These are phyloP conservation scores for Spisula subtruncata DNA, from an alignment of 2,888 invertebrate genomes.

Conservation along the genomic window DNA sequence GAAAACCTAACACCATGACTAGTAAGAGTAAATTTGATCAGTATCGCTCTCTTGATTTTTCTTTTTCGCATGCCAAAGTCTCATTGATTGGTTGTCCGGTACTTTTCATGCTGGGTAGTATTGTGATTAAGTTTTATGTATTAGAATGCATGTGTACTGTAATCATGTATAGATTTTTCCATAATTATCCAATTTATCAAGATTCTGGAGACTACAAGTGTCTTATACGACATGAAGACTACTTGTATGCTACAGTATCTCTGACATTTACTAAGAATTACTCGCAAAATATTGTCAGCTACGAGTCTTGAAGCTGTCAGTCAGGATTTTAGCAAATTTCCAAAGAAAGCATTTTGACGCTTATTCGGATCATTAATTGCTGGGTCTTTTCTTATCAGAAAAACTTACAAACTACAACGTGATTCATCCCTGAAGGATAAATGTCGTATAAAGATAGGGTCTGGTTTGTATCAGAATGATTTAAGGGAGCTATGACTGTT, in stretches of 20 bases:
- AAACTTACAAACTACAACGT: background rate
- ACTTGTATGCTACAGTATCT: conserved; percentile 18
- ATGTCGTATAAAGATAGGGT: background rate
- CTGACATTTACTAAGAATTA: conserved; percentile 26
- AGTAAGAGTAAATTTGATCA: conserved; percentile 10
- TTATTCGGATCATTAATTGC: conserved; percentile 11
- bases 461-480: background rate
- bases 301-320: conserved; percentile 31
- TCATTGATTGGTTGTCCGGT: conserved; percentile 22
- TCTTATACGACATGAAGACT: background rate
- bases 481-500: background rate
- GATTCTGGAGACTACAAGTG: conserved; percentile 44
- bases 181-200: conserved; percentile 67
- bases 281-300: conserved; percentile 14
- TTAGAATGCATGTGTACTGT: conserved; percentile 43
- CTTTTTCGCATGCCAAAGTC: conserved; percentile 18
- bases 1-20: conserved; percentile 20
- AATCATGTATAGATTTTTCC: conserved; percentile 65
- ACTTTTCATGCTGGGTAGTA: conserved; percentile 24
- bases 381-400: background rate
- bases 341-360: background rate
- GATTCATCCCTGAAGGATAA: background rate
- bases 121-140: conserved; percentile 51
- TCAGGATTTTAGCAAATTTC: conserved; percentile 24
- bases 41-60: conserved; percentile 11